Percentiles rank a stretch among this genome's conserved stretches.
These are phyloP conservation scores for Mastacembelus armatus DNA, from an alignment of 2,797 vertebrate species.

Conservation along the genomic window DNA sequence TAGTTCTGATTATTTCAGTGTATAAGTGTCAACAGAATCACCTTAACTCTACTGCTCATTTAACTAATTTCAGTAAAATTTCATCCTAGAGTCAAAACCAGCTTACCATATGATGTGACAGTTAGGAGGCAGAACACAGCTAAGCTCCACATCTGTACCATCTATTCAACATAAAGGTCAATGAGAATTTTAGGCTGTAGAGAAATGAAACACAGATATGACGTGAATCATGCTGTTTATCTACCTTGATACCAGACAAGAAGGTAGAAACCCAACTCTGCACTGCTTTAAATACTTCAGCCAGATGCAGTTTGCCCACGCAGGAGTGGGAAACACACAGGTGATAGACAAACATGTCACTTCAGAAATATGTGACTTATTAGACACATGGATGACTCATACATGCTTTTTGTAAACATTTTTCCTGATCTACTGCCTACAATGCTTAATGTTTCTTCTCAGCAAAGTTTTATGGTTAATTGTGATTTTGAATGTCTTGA, in stretches of 20 bases:
- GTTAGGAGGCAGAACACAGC: slow-evolving; percentile 57
- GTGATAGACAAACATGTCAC: slow-evolving; percentile 12
- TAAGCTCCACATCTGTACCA: slow-evolving; percentile 59
- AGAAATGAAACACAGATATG: background rate
- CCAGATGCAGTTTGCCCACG: slow-evolving; percentile 1
- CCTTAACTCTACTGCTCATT: background rate
- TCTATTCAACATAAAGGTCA: slow-evolving; percentile 51
- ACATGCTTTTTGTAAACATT: no score
- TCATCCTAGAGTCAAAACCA: background rate
- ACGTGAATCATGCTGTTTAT: background rate
- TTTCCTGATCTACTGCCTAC: no score
- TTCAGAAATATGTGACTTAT: background rate
- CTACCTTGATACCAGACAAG: slow-evolving; percentile 45
- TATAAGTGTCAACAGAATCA: background rate
- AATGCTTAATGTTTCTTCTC: no score
- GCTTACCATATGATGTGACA: slow-evolving; percentile 58
- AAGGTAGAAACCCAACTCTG: background rate
- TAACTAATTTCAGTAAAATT: background rate
- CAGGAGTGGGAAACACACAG: slow-evolving; percentile 63
- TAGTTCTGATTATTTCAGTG: no score
- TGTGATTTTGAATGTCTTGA: no score
- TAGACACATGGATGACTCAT: background rate
- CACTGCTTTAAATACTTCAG: slow-evolving; percentile 25
- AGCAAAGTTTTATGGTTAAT: no score
- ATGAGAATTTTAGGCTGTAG: background rate